Base-by-base conservation (phyloP, 2,113 vertebrate species). In the Microtus pennsylvanicus region DNA sequence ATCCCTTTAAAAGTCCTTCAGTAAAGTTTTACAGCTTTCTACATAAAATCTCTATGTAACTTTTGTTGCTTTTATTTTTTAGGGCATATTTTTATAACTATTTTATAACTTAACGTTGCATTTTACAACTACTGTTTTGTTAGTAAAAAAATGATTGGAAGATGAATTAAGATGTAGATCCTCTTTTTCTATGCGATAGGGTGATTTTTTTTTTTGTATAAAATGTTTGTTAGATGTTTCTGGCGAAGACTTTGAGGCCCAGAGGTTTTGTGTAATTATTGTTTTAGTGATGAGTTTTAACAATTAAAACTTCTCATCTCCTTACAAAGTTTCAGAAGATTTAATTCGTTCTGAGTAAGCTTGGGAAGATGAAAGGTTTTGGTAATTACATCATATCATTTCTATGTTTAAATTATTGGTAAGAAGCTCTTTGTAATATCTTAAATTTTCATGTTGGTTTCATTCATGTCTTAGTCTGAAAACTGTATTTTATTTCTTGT, bases 1-100 rank as follows among this genome's bases (percentile, higher is more conserved):
- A 21, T 38, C 58, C 50, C 67, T 94, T 90, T 86, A 86, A 81
- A 85, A 80, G 24, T 58, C 45, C 80, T 87, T 87, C 50, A 86
- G 85, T 87, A 74, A 88, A 58, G 35, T 74, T 88, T 88, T 88
- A 88, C 50, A 42, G 69, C 33, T 55, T 38, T 74, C 72, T 45
- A 58, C 24, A 69, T 82, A 67, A 92, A 81, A 52, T 87, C 52
- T 42, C n/a, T 74, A 6, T 47, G 52, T 52, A 86, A 50, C 52
- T 83, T 74, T 80, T 69, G 19, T 81, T 82, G 75, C 4, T 26
- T 75, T 77, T 61, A 80, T n/a, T 94, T 19, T 38, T 38, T 55
- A 78, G 63, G n/a, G 38, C n/a, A 65, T 72, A 69, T 85, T 76
- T 89, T 72, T 87, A 65, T 65, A 30, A 69, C 42, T 47, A 69